phyloP scores from a whole-genome alignment of 1,140 invertebrate species.

The Elysia chlorotica region DNA sequence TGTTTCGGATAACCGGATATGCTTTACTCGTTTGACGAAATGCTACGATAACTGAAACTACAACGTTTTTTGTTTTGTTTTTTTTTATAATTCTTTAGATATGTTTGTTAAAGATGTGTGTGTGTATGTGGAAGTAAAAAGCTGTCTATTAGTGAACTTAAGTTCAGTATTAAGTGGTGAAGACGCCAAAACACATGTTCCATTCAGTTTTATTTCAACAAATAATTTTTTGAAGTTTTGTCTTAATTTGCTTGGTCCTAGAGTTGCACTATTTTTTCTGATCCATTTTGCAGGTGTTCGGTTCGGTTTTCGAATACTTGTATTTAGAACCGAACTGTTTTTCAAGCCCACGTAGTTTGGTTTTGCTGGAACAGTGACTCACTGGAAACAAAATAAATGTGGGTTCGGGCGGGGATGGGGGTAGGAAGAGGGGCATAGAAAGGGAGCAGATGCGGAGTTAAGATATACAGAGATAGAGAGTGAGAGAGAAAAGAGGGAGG shows the following conservation, averaged over 20 bases:
- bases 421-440: neutral
- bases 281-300: neutral
- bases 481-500: neutral
- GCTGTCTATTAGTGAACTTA: no score
- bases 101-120: no score
- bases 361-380: neutral
- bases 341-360: neutral
- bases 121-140: no score
- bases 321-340: neutral
- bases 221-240: no score
- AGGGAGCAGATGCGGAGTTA: neutral
- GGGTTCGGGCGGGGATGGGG: neutral
- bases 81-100: no score
- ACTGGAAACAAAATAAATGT: neutral
- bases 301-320: neutral
- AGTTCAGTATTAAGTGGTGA: no score
- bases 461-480: constrained; percentile 4
- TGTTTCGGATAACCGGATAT: neutral
- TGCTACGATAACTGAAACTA: neutral
- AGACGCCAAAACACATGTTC: no score
- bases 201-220: no score
- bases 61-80: neutral
- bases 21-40: neutral
- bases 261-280: neutral
- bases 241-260: no score